Evolutionary conservation across 2,888 invertebrate genomes (phyloP), one percentile per base, ranked within the genome.

Genomic region (Branchellion lobata): DNA sequence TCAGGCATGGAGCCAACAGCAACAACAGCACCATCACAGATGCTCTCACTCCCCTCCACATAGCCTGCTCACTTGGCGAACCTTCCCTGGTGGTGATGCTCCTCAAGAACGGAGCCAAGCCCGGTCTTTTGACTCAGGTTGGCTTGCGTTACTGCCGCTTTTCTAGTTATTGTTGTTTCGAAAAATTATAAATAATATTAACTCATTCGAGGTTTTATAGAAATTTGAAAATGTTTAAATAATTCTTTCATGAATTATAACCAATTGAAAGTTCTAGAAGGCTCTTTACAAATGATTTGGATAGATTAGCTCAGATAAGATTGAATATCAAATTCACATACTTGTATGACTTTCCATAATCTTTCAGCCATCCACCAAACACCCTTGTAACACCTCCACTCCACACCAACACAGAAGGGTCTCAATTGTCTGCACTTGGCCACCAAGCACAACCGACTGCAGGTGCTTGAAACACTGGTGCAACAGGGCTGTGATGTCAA

Each of bases 381-480:
- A 0, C 24, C 18, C 27, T 29, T 24, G 18, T 27, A 68, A 29
- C 29, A 2, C n/a, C 34, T 31, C 27, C 24, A 33, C 1, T 40
- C 40, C 27, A 1, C 29, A 24, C 2, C 27, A n/a, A 40, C 51
- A n/a, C 84, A 87, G 89, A 99, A 99, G 87, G 99, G 98, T 0
- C 99, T 99, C 87, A 98, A 99, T 0, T 97, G 99, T 1, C 90
- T 99, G 21, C 99, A 99, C 87, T 99, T 99, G 88, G 97, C 99
- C 0, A 96, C 98, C 21, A 93, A 96, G 83, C 99, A 99, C 90
- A 98, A 99, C 89, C 95, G 96, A 90, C 96, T 98, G 95, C 98
- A 98, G 86, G 96, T 98, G 82, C 97, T 96, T 0, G 95, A 95
- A 1, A 96, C 96, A 0, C 89, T 99, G 76, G 88, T 99, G 83